phyloP scores from a whole-genome alignment of 2,888 invertebrate genomes.

The Andrena flavipes region DNA sequence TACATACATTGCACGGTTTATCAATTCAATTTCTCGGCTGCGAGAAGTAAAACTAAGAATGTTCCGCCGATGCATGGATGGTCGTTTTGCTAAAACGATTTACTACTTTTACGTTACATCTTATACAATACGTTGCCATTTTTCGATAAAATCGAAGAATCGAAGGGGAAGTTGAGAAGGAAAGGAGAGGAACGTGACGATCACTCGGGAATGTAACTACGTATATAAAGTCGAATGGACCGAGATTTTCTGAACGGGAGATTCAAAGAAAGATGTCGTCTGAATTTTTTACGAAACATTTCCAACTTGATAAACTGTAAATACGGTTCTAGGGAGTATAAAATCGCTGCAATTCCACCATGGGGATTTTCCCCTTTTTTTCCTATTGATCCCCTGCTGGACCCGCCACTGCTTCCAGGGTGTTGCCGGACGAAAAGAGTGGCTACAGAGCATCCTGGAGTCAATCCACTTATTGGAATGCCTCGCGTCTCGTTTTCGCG shows the following conservation, averaged over 20 bases:
- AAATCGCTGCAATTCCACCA: conserved; percentile 55
- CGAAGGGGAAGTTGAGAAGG: background rate
- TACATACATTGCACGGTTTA: background rate
- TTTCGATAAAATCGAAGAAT: conserved; percentile 35
- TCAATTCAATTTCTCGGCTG: background rate
- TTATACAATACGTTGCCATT: conserved; percentile 12
- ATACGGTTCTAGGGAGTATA: conserved; percentile 49
- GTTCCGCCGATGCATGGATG: background rate
- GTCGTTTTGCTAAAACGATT: background rate
- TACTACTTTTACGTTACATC: conserved; percentile 8
- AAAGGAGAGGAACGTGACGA: conserved; percentile 42
- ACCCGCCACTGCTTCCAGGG: conserved; percentile 51
- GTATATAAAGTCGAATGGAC: conserved; percentile 30
- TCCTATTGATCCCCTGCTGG: conserved; percentile 57
- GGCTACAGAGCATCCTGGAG: conserved; percentile 74
- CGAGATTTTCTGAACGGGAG: conserved; percentile 36
- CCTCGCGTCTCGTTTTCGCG: conserved; percentile 75
- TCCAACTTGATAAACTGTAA: conserved; percentile 55
- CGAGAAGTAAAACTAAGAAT: background rate
- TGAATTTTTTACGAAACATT: conserved; percentile 51
- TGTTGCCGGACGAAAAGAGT: conserved; percentile 67
- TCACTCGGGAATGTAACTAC: conserved; percentile 21
- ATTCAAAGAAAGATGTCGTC: conserved; percentile 42
- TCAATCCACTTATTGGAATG: conserved; percentile 82
- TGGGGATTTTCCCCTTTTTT: conserved; percentile 50